Conservation (phyloP, 2,797 vertebrate species). For the Coendou prehensilis region DNA sequence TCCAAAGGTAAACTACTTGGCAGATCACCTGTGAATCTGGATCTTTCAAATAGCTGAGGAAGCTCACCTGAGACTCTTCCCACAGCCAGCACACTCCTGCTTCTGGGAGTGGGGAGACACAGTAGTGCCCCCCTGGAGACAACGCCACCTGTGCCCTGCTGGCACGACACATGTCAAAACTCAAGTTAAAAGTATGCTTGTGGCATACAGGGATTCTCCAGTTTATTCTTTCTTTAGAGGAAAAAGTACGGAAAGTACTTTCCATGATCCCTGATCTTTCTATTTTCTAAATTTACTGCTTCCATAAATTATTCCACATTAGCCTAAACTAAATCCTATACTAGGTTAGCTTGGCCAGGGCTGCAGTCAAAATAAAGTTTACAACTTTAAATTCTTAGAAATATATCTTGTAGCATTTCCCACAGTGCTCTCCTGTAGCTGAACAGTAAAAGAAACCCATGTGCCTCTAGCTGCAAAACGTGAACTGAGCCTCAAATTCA, state of each 20-base stretch:
- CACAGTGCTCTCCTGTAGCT: background rate
- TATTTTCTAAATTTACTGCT: slow-evolving; percentile 22
- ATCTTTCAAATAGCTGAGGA: slow-evolving; percentile 48
- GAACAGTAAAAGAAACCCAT: slow-evolving; percentile 34
- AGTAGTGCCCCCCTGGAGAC: background rate
- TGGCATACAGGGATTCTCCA: background rate
- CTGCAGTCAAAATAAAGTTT: slow-evolving; percentile 31
- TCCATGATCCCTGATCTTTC: background rate
- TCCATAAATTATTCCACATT: slow-evolving; percentile 40
- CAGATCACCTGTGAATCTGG: background rate
- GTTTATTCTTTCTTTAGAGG: slow-evolving; percentile 37
- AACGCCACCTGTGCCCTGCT: background rate
- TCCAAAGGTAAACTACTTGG: background rate
- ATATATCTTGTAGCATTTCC: background rate
- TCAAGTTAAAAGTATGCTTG: slow-evolving; percentile 32
- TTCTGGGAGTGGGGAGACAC: background rate
- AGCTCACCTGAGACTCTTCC: background rate
- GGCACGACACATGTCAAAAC: slow-evolving; percentile 28
- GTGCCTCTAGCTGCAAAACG: slow-evolving; percentile 33
- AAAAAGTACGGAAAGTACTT: background rate
- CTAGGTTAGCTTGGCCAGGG: slow-evolving; percentile 5
- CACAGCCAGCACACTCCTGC: background rate
- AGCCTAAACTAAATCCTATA: background rate
- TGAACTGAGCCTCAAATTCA: slow-evolving; percentile 36
- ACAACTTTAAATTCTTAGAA: slow-evolving; percentile 22